Evolutionary conservation across 2,888 invertebrate species (phyloP).

Genomic region (Aporophyla nigra): DNA sequence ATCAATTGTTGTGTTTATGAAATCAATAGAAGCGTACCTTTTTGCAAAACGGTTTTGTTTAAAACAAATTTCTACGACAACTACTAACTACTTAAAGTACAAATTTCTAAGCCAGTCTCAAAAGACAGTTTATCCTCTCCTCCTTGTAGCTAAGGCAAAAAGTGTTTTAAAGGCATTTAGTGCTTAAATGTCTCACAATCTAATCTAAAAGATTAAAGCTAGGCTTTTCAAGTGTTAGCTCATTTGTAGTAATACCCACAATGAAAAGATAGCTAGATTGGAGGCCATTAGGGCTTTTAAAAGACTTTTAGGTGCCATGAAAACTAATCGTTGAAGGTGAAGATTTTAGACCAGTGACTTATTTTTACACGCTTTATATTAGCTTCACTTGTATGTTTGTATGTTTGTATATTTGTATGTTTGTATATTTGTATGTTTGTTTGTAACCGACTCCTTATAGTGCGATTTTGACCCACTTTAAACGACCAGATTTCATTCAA

Average conservation of each 20-base stretch:
- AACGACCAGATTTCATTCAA: too few species aligned
- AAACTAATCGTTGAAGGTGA: slow-evolving; percentile 13
- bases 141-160: neutral
- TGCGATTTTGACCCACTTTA: too few species aligned
- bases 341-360: slow-evolving; percentile 4
- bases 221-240: slow-evolving; percentile 26
- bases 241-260: slow-evolving; percentile 35
- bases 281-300: slow-evolving; percentile 22
- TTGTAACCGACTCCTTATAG: too few species aligned
- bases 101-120: neutral
- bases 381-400: too few species aligned
- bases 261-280: slow-evolving; percentile 30
- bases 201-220: slow-evolving; percentile 21
- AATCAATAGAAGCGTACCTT: too few species aligned
- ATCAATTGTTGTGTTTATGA: too few species aligned
- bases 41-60: neutral
- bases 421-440: too few species aligned
- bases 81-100: neutral
- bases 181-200: slow-evolving; percentile 29
- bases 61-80: neutral
- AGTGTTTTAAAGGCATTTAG: slow-evolving; percentile 8
- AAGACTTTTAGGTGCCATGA: slow-evolving; percentile 13
- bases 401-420: too few species aligned
- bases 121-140: neutral
- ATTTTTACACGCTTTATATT: too few species aligned